Conservation (phyloP, 2,797 vertebrate species). For the Xerus rutilus region DNA sequence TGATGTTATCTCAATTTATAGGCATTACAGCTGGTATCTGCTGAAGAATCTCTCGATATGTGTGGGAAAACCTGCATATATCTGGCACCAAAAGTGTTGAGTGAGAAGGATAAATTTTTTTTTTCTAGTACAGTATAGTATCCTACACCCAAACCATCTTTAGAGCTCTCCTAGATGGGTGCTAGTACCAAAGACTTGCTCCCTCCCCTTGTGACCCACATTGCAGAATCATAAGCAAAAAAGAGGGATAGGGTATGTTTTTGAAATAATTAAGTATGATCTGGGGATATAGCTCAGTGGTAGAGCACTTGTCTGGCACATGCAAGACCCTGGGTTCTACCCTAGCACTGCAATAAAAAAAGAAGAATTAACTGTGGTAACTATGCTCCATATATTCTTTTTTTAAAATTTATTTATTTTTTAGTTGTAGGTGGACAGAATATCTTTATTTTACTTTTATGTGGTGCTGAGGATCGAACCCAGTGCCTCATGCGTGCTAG, state of each 20-base stretch:
- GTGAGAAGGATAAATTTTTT: background rate
- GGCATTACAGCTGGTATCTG: background rate
- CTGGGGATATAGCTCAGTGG: background rate
- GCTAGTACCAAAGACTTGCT: background rate
- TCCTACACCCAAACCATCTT: background rate
- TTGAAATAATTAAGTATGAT: background rate
- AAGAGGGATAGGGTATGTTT: background rate
- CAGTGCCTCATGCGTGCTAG: too few relatives aligned
- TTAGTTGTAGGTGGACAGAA: too few relatives aligned
- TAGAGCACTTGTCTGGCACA: background rate
- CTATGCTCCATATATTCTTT: background rate
- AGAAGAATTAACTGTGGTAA: background rate
- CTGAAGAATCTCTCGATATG: background rate
- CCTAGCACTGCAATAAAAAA: background rate
- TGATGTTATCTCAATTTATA: slow-evolving; percentile 9
- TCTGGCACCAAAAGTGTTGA: background rate
- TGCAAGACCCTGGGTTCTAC: background rate
- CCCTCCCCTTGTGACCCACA: background rate
- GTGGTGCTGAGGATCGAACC: too few relatives aligned
- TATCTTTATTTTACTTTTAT: too few relatives aligned
- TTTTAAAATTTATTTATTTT: too few relatives aligned
- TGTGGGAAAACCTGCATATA: background rate
- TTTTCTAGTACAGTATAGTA: background rate
- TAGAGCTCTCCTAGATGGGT: background rate
- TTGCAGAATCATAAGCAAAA: background rate